Evolutionary conservation across 2,113 vertebrate genomes (phyloP).

Genomic region (Cynoglossus semilaevis): DNA sequence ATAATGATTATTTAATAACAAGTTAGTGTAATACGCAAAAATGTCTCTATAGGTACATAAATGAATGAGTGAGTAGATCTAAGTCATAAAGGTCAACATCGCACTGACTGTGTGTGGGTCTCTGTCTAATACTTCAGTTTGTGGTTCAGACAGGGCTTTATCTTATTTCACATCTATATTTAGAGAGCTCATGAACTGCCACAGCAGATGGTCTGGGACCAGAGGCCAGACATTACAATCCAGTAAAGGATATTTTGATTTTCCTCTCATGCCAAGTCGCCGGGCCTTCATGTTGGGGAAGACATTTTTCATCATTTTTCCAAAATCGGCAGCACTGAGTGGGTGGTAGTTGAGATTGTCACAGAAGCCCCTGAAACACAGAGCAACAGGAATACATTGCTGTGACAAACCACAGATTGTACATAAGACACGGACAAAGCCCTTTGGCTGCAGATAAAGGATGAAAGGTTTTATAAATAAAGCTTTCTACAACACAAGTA

Average conservation of each 20-base stretch:
- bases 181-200: slow-evolving; percentile 76
- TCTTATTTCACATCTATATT: slow-evolving; percentile 81
- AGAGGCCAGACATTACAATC: slow-evolving; percentile 65
- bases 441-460: no score
- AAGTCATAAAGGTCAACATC: slow-evolving; percentile 63
- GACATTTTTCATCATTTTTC: slow-evolving; percentile 99
- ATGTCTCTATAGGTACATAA: slow-evolving; percentile 6
- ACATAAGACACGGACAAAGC: no score
- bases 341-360: slow-evolving; percentile 99
- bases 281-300: slow-evolving; percentile 99
- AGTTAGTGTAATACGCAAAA: not conserved
- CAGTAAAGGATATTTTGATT: slow-evolving; percentile 99
- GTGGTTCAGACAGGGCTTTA: slow-evolving; percentile 56
- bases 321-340: slow-evolving; percentile 97
- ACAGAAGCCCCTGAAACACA: slow-evolving; percentile 76
- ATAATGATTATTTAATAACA: no score
- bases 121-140: slow-evolving; percentile 55
- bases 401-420: no score
- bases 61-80: slow-evolving; percentile 2
- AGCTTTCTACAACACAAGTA: no score
- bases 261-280: slow-evolving; percentile 97
- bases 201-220: slow-evolving; percentile 76
- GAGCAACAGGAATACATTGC: not conserved
- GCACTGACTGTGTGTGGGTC: slow-evolving; percentile 43
- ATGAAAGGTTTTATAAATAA: no score